Base-by-base conservation (phyloP, 2,797 vertebrate species). In the Rhinogobio ventralis region DNA sequence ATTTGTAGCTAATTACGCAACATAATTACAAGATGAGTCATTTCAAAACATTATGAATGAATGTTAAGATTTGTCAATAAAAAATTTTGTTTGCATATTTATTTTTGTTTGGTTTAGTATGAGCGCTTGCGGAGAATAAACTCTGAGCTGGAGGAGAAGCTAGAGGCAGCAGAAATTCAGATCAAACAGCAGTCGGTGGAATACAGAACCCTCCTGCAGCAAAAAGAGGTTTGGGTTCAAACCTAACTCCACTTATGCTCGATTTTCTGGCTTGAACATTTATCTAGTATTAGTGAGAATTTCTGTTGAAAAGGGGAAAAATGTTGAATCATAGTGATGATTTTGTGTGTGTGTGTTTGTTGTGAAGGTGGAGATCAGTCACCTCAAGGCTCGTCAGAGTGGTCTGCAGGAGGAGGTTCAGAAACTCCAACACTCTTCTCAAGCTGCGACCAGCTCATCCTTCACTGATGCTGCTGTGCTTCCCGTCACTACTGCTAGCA, bases 111-210 rank as follows among this genome's bases (percentile, higher is more conserved):
- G 84, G 89, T 88, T 42, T 93, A 99, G 98, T 95, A 97, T 23
- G 97, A 99, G 51, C 96, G 98, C 78, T 87, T 98, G 89, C 96
- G 93, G 86, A 96, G 95, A 82, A 89, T 96, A 75, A 95, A 97
- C 23, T 92, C 91, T 20, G 98, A 99, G 89, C 93, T 99, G 2
- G 98, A 99, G 92, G 98, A 99, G 92, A 99, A 97, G 84, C 94
- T 96, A 55, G 98, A 99, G 92, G 96, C 96, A 14, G 93, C 98
- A 2, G 98, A 99, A 88, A 96, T 99, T 91, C 98, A 99, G 88
- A 95, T 95, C 88, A 98, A 99, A 85, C 96, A 96, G 36, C 96
- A 97, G 68, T 98, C 97, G 55, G 9, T 94, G 5, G 97, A 97
- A 84, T 97, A 99, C 90, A 94, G 98, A 87, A 95, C 74, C 68